Percentiles rank a stretch among this genome's conserved stretches.
Evolutionary conservation across 2,888 invertebrate genomes (phyloP).

Genomic region (Homarus gammarus): DNA sequence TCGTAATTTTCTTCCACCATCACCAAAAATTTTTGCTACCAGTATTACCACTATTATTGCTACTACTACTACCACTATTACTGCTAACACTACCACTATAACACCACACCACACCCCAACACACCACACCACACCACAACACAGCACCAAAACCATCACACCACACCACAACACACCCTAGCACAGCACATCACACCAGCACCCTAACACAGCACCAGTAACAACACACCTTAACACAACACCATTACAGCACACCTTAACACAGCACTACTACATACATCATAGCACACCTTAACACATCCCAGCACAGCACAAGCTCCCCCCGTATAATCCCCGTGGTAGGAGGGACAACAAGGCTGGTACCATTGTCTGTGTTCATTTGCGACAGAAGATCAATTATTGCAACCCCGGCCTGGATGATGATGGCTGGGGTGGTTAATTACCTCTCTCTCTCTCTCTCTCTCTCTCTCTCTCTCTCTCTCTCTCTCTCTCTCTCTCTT

Average conservation of each 20-base stretch:
- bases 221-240: too few relatives aligned
- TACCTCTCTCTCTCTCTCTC: constrained; percentile 39
- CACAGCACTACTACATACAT: neutral
- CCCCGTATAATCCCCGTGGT: constrained; percentile 2
- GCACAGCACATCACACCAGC: too few relatives aligned
- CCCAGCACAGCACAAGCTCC: neutral
- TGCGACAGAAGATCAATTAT: constrained; percentile 60
- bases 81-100: neutral
- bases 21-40: too few relatives aligned
- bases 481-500: constrained; percentile 34
- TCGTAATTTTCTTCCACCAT: too few relatives aligned
- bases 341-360: neutral
- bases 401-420: constrained; percentile 31
- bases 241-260: neutral
- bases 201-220: neutral
- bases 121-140: neutral
- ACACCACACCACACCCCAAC: too few relatives aligned
- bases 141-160: neutral
- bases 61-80: neutral
- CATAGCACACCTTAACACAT: neutral
- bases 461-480: constrained; percentile 5
- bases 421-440: constrained; percentile 46
- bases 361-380: constrained; percentile 53
- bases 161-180: neutral
- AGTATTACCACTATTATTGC: neutral